A percentile compares a stretch with the other conserved stretches of the same genome.
phyloP scores from a whole-genome alignment of 2,113 vertebrate species.

The Aythya baeri region DNA sequence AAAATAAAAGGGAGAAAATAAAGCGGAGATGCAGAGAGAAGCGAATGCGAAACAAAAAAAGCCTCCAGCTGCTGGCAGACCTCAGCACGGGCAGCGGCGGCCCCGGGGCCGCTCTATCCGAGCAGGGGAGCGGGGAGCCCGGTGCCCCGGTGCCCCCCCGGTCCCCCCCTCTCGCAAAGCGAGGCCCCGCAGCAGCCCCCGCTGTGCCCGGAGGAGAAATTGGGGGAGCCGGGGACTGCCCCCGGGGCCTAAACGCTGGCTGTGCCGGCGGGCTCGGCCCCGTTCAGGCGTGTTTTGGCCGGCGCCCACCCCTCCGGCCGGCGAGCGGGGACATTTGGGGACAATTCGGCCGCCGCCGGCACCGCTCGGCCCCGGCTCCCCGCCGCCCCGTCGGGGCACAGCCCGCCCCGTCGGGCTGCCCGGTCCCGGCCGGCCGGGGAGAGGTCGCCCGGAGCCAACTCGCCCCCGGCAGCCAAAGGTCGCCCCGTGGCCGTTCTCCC shows the following conservation, averaged over 20 bases:
- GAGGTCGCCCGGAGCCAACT: background rate
- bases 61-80: background rate
- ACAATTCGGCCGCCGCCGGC: background rate
- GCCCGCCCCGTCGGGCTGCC: background rate
- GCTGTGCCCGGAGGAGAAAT: background rate
- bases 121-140: background rate
- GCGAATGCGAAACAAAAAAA: background rate
- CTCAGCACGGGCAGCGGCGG: background rate
- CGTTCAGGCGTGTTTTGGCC: background rate
- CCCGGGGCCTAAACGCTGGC: background rate
- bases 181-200: background rate
- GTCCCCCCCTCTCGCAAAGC: background rate
- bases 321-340: background rate
- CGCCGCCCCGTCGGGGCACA: background rate
- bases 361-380: background rate
- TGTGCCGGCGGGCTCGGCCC: background rate
- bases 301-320: background rate
- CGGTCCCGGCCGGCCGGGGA: background rate
- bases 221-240: background rate
- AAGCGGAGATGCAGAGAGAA: background rate
- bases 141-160: background rate
- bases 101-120: background rate
- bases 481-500: background rate
- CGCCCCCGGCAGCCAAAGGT: background rate
- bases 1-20: background rate